Evolutionary conservation across 2,888 invertebrate species (phyloP), one percentile per base, ranked within the genome.

Genomic region (Oeneis ivallda): DNA sequence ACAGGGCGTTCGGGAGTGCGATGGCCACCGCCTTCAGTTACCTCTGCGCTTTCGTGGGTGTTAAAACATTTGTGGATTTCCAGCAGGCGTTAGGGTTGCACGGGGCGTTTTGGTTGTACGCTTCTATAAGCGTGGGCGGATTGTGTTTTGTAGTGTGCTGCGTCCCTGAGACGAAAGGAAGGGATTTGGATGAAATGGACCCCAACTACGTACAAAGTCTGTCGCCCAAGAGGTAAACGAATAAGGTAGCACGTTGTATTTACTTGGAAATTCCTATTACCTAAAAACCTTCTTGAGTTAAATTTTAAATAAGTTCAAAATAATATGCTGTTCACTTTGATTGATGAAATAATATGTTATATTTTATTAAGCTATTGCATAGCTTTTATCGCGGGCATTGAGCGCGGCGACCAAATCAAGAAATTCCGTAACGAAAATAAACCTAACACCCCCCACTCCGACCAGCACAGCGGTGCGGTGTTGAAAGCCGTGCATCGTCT

Each of bases 141-240:
- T 89, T 97, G 11, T 95, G 96, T 81, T 98, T 97, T 83, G 96
- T 97, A 1, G 95, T 96, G 3, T 95, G 95, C 78, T 96, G 95
- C 81, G 96, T 98, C 9, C 98, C 98, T 0, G 98, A 98, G 88
- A 98, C 98, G 5, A 97, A 96, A 83, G 98, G 98, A 0, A 95
- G 95, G 74, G 96, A 97, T 80, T 90, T 98, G 75, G 97, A 97
- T 81, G 97, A 98, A 85, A 97, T 98, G 94, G 95, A 96, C 79
- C 94, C 95, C 41, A 94, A 94, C 77, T 93, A 93, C 75, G 93
- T 94, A 45, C 89, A 86, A 71, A 92, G 84, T 79, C 75, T 92
- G 11, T 91, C 90, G 1, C 89, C 89, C 10, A 92, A 91, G 68
- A 86, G 90, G 79, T 92, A 90, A 82, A 76, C 37, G 66, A 41